Base-by-base conservation (phyloP, 2,797 vertebrate species). In the Mionectes olivaceus region DNA sequence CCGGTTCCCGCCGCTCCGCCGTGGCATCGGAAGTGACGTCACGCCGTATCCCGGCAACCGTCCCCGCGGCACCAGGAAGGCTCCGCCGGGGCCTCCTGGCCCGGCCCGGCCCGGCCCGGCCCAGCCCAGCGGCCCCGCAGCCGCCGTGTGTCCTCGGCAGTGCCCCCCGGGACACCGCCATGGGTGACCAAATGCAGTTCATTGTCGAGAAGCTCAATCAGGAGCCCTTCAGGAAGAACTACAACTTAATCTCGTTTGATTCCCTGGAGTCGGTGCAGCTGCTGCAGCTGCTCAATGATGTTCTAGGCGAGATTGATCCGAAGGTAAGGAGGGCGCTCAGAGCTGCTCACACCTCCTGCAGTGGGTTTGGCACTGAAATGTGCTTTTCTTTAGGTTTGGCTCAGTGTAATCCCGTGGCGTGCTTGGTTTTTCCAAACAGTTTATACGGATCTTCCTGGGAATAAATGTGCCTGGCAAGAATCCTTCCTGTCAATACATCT, bases 221-320 rank as follows among this genome's bases (percentile, higher is more conserved):
- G 92, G 99, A 99, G 2, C 99, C 99, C 24, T 99, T 99, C 96
- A 99, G 97, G 98, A 99, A 99, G 97, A 99, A 95, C 96, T 99
- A 99, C 73, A 99, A 99, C 90, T 97, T 99, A 83, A 99, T 99
- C 96, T 99, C 99, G 3, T 99, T 99, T 96, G 99, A 99, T 97
- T 99, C 99, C 0, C 97, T 99, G 60, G 99, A 99, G 91, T 98
- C 99, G 41, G 97, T 98, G 98, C 99, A 99, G 89, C 98, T 99
- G 67, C 98, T 99, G 94, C 99, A 99, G 97, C 97, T 99, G 93
- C 98, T 99, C 79, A 99, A 97, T 80, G 99, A 99, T 93, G 99
- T 99, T 55, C 97, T 99, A 96, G 98, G 98, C 44, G 99, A 99
- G 98, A 98, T 99, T 95, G 99, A 99, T 95, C 98, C 99, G 18